phyloP scores from a whole-genome alignment of 2,797 vertebrate species.

The Kryptopterus vitreolus region DNA sequence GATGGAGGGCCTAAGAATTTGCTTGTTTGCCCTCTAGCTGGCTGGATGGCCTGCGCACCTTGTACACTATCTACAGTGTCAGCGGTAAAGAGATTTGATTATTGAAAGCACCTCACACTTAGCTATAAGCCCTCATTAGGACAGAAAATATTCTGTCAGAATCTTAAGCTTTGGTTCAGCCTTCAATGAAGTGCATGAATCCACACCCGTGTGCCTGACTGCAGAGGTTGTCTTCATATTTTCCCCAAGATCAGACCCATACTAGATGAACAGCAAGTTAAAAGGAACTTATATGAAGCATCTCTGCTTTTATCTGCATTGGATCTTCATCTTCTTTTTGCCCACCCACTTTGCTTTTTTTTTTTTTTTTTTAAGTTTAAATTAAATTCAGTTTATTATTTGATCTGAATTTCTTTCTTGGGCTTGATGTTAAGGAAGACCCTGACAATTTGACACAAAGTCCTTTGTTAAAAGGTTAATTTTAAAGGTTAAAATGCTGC shows the following conservation, averaged over 20 bases:
- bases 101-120: neutral
- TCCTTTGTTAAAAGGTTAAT: too few species aligned
- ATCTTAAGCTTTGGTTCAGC: neutral
- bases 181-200: neutral
- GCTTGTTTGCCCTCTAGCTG: neutral
- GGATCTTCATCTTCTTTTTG: neutral
- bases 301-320: neutral
- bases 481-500: conserved; percentile 1
- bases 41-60: neutral
- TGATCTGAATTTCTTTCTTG: neutral
- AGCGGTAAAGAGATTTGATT: neutral
- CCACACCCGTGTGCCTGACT: neutral
- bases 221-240: conserved; percentile 4
- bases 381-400: conserved; percentile 20
- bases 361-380: too few species aligned
- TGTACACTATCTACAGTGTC: neutral
- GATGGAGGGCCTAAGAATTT: neutral
- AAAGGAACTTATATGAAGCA: neutral
- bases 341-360: neutral
- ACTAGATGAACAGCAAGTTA: neutral
- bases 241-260: conserved; percentile 10
- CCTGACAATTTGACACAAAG: conserved; percentile 6
- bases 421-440: conserved; percentile 20
- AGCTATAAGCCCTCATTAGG: neutral
- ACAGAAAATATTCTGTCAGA: neutral